A percentile compares a stretch with the other conserved stretches of the same genome.
These are phyloP conservation scores for Rhinichthys klamathensis DNA, from an alignment of 2,113 vertebrate species.

Conservation along the genomic window DNA sequence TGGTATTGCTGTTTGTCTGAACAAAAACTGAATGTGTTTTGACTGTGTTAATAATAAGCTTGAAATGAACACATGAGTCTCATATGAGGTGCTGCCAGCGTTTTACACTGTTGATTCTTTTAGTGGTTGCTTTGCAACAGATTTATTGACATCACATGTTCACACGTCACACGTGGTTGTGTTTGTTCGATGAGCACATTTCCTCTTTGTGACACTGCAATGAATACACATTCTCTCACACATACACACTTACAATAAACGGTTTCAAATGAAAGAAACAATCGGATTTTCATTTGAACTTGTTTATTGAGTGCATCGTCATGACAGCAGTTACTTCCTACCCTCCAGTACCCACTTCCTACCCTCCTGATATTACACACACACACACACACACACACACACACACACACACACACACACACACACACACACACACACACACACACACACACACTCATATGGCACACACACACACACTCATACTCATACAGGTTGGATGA, in stretches of 20 bases:
- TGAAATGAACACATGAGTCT: slow-evolving; percentile 23
- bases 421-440: too few relatives aligned
- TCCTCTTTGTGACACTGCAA: slow-evolving; percentile 9
- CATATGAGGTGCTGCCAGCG: slow-evolving; percentile 21
- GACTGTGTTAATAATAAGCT: not conserved
- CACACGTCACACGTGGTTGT: not conserved
- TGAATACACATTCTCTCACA: not conserved
- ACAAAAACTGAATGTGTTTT: not conserved
- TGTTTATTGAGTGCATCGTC: slow-evolving; percentile 5
- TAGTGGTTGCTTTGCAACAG: slow-evolving; percentile 19
- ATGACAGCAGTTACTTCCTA: slow-evolving; percentile 34
- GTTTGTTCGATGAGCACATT: not conserved
- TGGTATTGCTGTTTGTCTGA: not conserved
- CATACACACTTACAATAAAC: not conserved
- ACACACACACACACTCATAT: too few relatives aligned
- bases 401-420: too few relatives aligned
- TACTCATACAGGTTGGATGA: too few relatives aligned
- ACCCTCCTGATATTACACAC: slow-evolving; percentile 30
- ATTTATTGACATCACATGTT: slow-evolving; percentile 19
- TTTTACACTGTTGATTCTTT: not conserved
- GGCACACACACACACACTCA: too few relatives aligned
- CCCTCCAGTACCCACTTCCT: not conserved
- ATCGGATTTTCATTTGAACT: not conserved
- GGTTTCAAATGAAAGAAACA: slow-evolving; percentile 2
- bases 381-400: not conserved